Evolutionary conservation across 2,113 vertebrate genomes (phyloP).

Genomic region (Notothenia coriiceps): DNA sequence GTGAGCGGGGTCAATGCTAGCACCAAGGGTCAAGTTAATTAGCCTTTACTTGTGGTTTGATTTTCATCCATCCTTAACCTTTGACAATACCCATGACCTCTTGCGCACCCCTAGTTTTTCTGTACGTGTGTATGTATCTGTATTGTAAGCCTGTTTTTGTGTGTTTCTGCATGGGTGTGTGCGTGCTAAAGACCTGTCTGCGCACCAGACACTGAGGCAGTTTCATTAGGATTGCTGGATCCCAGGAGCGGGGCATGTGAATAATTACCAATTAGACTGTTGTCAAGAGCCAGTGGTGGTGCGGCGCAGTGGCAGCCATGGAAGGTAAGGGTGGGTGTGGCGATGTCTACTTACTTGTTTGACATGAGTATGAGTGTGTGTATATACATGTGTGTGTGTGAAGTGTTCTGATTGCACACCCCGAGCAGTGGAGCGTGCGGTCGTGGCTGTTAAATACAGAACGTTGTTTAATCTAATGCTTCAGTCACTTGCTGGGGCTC

Average conservation of each 20-base stretch:
- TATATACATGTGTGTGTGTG: constrained; percentile 9
- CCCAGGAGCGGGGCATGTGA: constrained; percentile 71
- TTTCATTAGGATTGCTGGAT: constrained; percentile 73
- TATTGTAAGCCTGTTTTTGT: background rate
- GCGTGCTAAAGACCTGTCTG: constrained; percentile 61
- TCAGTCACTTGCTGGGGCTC: constrained; percentile 71
- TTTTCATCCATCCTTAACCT: constrained; percentile 63
- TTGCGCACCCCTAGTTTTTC: background rate
- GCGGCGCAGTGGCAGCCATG: constrained; percentile 41
- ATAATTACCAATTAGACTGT: constrained; percentile 85
- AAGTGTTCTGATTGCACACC: constrained; percentile 72
- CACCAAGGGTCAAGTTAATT: constrained; percentile 56
- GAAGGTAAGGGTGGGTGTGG: constrained; percentile 49
- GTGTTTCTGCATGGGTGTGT: background rate
- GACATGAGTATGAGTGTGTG: constrained; percentile 41
- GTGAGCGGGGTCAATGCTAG: constrained; percentile 23
- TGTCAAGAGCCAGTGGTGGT: constrained; percentile 67
- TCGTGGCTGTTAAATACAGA: constrained; percentile 80
- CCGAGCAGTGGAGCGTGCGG: constrained; percentile 79
- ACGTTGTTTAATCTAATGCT: constrained; percentile 81
- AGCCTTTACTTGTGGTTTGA: constrained; percentile 31
- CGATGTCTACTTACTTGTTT: constrained; percentile 47
- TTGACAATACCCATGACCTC: constrained; percentile 23
- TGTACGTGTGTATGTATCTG: constrained; percentile 16
- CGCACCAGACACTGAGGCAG: constrained; percentile 59